phyloP scores from a whole-genome alignment of 2,888 invertebrate species.

The Erebia epiphron region DNA sequence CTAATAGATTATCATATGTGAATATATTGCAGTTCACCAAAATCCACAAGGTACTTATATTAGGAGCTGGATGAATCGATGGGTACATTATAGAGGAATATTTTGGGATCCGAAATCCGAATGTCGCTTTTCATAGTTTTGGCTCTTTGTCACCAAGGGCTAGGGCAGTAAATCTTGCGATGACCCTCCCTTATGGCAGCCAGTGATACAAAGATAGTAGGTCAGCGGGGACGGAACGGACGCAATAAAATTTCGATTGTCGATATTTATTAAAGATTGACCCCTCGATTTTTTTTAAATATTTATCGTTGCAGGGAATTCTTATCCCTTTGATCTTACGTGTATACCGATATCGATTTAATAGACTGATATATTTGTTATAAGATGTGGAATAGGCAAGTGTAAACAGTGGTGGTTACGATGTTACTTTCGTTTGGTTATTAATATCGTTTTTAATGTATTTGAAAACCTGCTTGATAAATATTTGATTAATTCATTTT shows the following conservation, averaged over 20 bases:
- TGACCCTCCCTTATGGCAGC: constrained; percentile 65
- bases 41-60: neutral
- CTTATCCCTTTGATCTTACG: constrained; percentile 37
- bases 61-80: constrained; percentile 35
- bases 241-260: constrained; percentile 63
- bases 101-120: constrained; percentile 47
- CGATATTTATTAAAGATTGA: constrained; percentile 58
- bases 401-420: neutral
- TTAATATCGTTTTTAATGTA: neutral
- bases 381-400: too few species aligned
- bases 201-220: constrained; percentile 58
- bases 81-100: constrained; percentile 39
- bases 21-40: too few species aligned
- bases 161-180: constrained; percentile 65
- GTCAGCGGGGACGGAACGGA: constrained; percentile 66
- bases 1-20: too few species aligned
- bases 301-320: constrained; percentile 42
- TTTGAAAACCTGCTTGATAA: constrained; percentile 20
- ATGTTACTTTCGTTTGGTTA: neutral
- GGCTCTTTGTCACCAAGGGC: constrained; percentile 63
- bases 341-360: constrained; percentile 18
- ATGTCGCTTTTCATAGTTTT: constrained; percentile 61
- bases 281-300: constrained; percentile 45
- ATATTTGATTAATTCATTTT: too few species aligned
- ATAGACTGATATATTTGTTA: constrained; percentile 13